Conservation (phyloP, 2,888 invertebrate species). For the Zonitis immaculata region DNA sequence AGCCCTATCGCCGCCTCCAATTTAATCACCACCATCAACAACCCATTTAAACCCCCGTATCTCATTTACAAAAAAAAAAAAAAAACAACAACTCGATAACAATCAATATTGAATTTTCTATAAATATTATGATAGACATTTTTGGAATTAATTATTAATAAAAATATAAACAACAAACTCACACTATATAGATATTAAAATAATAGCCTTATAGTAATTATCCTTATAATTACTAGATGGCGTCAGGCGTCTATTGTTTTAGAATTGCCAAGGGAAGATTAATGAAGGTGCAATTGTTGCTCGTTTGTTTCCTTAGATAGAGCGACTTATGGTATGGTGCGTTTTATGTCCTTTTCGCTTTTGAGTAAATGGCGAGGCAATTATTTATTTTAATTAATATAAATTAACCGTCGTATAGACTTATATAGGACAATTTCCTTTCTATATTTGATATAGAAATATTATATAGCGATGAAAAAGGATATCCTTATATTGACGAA, state of each 20-base stretch:
- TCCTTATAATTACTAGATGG: conserved; percentile 48
- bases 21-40: conserved; percentile 1
- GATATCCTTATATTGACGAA: no score
- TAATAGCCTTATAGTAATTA: conserved; percentile 46
- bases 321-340: conserved; percentile 42
- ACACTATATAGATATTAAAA: no score
- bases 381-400: conserved; percentile 28
- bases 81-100: not conserved
- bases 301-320: conserved; percentile 47
- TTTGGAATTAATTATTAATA: no score
- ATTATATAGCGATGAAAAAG: no score
- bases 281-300: conserved; percentile 47
- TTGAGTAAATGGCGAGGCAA: conserved; percentile 12
- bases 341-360: conserved; percentile 13
- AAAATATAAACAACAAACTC: no score
- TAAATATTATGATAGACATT: no score
- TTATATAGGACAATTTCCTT: not conserved
- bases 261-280: conserved; percentile 45
- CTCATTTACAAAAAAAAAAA: no score
- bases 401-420: conserved; percentile 16
- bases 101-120: no score
- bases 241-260: conserved; percentile 46
- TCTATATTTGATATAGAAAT: no score
- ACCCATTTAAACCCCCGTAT: no score
- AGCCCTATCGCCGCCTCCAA: not conserved